A percentile compares a stretch with the other conserved stretches of the same genome.
Conservation (phyloP, 1,140 invertebrate genomes). For the Antheraea mylitta region DNA sequence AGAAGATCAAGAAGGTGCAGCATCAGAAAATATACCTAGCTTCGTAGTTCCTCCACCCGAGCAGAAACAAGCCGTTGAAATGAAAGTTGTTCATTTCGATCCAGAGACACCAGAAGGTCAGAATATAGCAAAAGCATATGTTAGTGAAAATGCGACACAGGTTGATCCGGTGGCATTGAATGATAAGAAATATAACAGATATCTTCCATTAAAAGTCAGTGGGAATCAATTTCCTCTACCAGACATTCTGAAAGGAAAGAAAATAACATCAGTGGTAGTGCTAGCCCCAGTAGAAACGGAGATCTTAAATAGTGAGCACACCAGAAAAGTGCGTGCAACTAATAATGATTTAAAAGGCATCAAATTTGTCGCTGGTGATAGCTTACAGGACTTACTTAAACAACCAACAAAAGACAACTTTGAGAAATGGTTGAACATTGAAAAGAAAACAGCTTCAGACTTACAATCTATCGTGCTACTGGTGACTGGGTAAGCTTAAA, state of each 20-base stretch:
- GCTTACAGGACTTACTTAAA: conserved; percentile 86
- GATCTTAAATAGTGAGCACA: conserved; percentile 66
- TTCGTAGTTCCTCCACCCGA: conserved; percentile 67
- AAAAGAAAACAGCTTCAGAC: conserved; percentile 84
- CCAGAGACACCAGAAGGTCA: conserved; percentile 86
- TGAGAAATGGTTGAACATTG: conserved; percentile 87
- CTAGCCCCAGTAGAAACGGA: conserved; percentile 88
- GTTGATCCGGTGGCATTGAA: conserved; percentile 87
- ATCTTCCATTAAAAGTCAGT: conserved; percentile 89
- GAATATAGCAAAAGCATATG: conserved; percentile 84
- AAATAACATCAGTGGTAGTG: conserved; percentile 89
- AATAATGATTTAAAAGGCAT: conserved; percentile 79
- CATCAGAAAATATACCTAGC: conserved; percentile 66
- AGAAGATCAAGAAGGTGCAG: conserved; percentile 63
- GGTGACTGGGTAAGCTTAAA: conserved; percentile 84
- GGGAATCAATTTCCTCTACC: conserved; percentile 91
- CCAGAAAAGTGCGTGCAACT: conserved; percentile 67
- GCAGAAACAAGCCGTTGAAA: conserved; percentile 84
- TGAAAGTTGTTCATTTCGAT: conserved; percentile 91
- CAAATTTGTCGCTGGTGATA: conserved; percentile 83
- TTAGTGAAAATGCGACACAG: conserved; percentile 85
- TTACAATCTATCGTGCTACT: conserved; percentile 89
- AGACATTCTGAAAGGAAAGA: conserved; percentile 85
- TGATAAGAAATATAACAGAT: conserved; percentile 88
- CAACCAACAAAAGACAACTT: conserved; percentile 88